Evolutionary conservation across 2,113 vertebrate genomes (phyloP).

Genomic region (Tragulus kanchil): DNA sequence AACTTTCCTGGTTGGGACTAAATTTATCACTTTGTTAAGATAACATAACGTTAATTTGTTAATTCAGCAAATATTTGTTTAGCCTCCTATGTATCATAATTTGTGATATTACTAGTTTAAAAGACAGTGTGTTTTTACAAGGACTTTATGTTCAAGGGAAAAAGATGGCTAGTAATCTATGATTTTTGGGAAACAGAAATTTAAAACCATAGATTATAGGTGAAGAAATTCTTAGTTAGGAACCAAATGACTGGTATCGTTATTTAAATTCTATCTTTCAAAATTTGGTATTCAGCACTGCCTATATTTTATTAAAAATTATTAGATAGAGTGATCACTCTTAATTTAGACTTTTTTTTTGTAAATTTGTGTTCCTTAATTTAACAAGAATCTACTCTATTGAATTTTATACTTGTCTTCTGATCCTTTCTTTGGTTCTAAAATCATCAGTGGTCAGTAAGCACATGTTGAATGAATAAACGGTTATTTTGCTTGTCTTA

Average conservation of each 20-base stretch:
- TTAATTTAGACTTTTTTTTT: background rate
- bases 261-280: background rate
- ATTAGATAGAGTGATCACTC: background rate
- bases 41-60: background rate
- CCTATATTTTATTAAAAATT: background rate
- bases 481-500: slow-evolving; percentile 59
- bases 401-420: background rate
- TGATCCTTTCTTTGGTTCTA: background rate
- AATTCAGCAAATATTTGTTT: background rate
- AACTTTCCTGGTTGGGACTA: background rate
- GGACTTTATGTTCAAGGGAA: background rate
- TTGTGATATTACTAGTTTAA: background rate
- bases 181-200: background rate
- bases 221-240: background rate
- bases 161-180: background rate
- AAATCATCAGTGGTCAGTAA: slow-evolving; percentile 64
- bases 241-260: background rate
- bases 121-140: background rate
- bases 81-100: too few species aligned
- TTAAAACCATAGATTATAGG: background rate
- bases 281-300: background rate
- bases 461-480: slow-evolving; percentile 54
- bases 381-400: background rate
- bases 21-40: background rate
- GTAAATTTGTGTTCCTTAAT: background rate